Conservation (phyloP, 2,888 invertebrate species). For the Himalopsyche japonica region DNA sequence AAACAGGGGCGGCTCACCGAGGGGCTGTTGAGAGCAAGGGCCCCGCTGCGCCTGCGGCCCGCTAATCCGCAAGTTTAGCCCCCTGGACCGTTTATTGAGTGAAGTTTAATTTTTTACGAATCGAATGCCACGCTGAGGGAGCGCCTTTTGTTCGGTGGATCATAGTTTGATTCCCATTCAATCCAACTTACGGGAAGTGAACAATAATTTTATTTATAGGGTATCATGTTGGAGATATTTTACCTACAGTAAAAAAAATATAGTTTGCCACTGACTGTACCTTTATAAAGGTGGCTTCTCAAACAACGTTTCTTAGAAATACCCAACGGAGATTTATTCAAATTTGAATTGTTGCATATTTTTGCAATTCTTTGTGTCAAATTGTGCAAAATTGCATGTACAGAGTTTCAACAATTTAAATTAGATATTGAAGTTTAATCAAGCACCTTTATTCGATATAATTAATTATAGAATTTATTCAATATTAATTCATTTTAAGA, state of each 20-base stretch:
- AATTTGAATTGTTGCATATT: too few relatives aligned
- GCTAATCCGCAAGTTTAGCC: conserved; percentile 33
- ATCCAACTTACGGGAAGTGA: not conserved
- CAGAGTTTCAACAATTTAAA: too few relatives aligned
- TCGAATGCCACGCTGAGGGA: not conserved
- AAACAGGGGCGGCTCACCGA: conserved; percentile 4
- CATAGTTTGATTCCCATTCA: not conserved
- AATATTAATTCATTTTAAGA: too few relatives aligned
- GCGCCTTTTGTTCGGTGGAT: conserved; percentile 8
- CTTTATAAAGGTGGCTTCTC: not conserved
- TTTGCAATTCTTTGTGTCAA: too few relatives aligned
- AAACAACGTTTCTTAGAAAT: too few relatives aligned
- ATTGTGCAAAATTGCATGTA: too few relatives aligned
- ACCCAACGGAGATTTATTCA: too few relatives aligned
- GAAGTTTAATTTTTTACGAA: conserved; percentile 35
- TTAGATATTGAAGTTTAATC: too few relatives aligned
- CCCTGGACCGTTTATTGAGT: conserved; percentile 33
- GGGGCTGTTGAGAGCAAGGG: not conserved
- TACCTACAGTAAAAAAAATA: not conserved
- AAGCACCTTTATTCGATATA: too few relatives aligned
- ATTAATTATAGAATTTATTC: too few relatives aligned
- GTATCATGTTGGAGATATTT: not conserved
- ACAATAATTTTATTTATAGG: not conserved
- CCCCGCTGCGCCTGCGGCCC: conserved; percentile 19
- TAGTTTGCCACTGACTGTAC: not conserved